Conservation (phyloP, 2,113 vertebrate genomes). For the Aramus guarauna region DNA sequence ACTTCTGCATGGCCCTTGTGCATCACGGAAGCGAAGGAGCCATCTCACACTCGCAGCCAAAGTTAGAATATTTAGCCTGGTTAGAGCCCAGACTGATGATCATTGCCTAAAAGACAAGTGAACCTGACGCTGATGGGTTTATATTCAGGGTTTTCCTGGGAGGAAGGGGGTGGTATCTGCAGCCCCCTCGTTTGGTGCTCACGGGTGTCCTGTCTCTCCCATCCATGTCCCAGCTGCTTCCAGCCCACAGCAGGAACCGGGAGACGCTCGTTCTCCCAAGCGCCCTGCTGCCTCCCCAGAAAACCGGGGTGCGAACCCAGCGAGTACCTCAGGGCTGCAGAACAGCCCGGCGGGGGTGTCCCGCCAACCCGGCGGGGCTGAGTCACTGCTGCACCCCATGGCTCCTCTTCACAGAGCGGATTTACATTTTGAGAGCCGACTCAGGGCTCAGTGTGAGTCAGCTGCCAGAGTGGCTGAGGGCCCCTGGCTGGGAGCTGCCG, state of each 20-base stretch:
- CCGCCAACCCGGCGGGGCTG: neutral
- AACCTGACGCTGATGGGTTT: neutral
- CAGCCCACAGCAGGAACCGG: fast-evolving
- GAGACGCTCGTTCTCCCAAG: neutral
- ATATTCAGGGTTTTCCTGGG: neutral
- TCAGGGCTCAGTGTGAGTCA: neutral
- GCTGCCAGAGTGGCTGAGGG: neutral
- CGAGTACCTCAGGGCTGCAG: fast-evolving
- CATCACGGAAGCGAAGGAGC: fast-evolving
- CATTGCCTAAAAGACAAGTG: fast-evolving
- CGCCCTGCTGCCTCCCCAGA: fast-evolving
- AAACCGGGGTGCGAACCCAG: neutral
- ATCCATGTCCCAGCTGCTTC: neutral
- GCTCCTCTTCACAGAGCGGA: neutral
- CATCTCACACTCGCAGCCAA: neutral
- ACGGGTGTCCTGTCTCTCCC: neutral
- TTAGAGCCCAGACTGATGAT: neutral
- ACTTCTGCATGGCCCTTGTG: neutral
- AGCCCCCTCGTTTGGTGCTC: neutral
- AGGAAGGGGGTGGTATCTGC: neutral
- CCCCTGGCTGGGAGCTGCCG: neutral
- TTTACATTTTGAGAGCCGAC: neutral
- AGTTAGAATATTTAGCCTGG: neutral
- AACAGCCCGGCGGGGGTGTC: fast-evolving
- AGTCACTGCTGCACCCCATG: fast-evolving